Evolutionary conservation across 2,113 vertebrate genomes (phyloP), one percentile per base, ranked within the genome.

Genomic region (Heloderma charlesbogerti): DNA sequence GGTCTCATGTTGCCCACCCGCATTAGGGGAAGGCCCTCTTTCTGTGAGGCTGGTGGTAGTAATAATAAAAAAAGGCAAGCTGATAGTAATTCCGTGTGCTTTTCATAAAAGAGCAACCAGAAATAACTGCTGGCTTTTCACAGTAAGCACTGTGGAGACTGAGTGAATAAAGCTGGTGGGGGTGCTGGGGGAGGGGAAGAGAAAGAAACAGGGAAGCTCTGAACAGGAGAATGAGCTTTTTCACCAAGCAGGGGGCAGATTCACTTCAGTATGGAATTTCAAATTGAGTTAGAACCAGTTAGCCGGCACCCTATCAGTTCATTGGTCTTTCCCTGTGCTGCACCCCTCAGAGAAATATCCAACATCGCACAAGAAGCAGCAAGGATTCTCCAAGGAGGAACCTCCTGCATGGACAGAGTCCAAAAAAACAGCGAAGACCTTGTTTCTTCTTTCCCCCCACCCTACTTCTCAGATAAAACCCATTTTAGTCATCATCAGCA

Each of bases 191-290:
- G 9, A 67, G 3, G 37, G 25, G 3, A 63, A 9, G 43, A 0
- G 74, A n/a, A 40, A 2, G 31, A 16, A 85, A 60, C 84, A 92
- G 83, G 85, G 84, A 92, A 88, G 48, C 37, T 84, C 9, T 54
- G 87, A 86, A 81, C 87, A 92, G 91, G 66, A 89, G 60, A 93
- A 91, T 31, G 71, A 92, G 81, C 43, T 90, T 60, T 89, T 93
- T 90, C 78, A 20, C 15, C 22, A 84, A 67, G 91, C 54, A 91
- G 71, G 79, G 40, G n/a, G 34, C 84, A 86, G 89, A 88, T 72
- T 92, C 91, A 20, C 60, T 91, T 80, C 80, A 45, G 29, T 60
- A 0, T 25, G 57, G 63, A 78, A 9, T 91, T 80, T 93, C 88
- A 57, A 0, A 9, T 91, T 72, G 80, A 88, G 60, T 91, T 92